phyloP scores from a whole-genome alignment of 1,140 invertebrate genomes.

The Philotrypesis tridentata region DNA sequence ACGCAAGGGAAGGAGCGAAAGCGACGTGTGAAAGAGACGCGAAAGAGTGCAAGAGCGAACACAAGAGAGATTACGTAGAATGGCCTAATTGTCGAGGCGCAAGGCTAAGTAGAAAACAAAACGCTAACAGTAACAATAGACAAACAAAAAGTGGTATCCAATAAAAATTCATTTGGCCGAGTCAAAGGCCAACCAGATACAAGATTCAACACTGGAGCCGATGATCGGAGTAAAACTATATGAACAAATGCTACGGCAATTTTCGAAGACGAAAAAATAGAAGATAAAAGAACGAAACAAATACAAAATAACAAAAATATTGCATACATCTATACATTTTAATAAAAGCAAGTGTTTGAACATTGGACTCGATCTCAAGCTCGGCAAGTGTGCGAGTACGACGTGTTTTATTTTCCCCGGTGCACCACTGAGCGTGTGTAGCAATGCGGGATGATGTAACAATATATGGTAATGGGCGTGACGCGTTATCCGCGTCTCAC shows the following conservation, averaged over 20 bases:
- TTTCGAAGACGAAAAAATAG: background rate
- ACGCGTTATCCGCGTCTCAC: background rate
- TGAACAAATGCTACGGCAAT: background rate
- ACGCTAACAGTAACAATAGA: constrained; percentile 24
- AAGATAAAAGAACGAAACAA: background rate
- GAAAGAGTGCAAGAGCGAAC: constrained; percentile 20
- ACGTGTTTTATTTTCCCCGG: constrained; percentile 16
- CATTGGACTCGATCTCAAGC: constrained; percentile 44
- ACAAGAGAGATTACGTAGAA: constrained; percentile 40
- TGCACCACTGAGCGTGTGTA: constrained; percentile 1
- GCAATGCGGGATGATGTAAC: constrained; percentile 21
- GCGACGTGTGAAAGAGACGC: constrained; percentile 32
- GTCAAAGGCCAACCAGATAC: background rate
- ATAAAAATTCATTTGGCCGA: background rate
- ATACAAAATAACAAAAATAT: background rate
- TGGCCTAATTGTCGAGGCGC: constrained; percentile 45
- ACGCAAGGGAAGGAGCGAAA: constrained; percentile 42
- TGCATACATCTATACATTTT: too few relatives aligned
- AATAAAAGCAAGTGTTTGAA: constrained; percentile 3
- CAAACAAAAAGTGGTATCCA: background rate
- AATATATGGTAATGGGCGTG: constrained; percentile 4
- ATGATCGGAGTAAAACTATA: background rate
- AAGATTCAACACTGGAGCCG: constrained; percentile 22
- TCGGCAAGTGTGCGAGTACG: constrained; percentile 28
- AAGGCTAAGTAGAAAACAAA: constrained; percentile 36